These are phyloP conservation scores for Drosophila tsacasi DNA, from an alignment of 1,140 invertebrate genomes.

Conservation along the genomic window DNA sequence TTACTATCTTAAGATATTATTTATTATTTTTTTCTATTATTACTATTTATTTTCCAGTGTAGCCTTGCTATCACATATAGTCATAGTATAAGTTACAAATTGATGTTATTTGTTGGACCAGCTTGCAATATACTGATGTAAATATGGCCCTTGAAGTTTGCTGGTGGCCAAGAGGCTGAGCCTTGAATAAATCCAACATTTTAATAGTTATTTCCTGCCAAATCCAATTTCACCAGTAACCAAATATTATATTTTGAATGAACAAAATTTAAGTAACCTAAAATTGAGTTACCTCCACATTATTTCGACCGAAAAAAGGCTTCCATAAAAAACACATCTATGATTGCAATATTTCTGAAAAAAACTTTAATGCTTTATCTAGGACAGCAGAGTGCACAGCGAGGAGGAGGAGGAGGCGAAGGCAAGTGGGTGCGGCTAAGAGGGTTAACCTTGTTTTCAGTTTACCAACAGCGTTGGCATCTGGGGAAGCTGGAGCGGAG, in stretches of 20 bases:
- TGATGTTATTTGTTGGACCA: conserved; percentile 2
- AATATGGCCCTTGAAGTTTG: neutral
- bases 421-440: conserved; percentile 11
- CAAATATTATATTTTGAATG: conserved; percentile 2
- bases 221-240: neutral
- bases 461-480: conserved; percentile 11
- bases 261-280: neutral
- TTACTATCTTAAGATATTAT: neutral
- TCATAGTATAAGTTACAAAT: conserved; percentile 4
- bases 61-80: neutral
- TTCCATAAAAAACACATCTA: neutral
- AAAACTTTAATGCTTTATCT: conserved; percentile 5
- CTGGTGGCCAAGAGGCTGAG: neutral
- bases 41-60: neutral
- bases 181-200: neutral
- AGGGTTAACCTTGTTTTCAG: conserved; percentile 30
- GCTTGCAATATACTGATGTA: neutral
- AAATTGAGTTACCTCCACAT: neutral
- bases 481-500: conserved; percentile 10
- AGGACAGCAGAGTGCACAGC: conserved; percentile 3
- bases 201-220: neutral
- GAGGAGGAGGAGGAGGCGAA: neutral
- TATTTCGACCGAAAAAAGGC: neutral
- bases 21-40: neutral
- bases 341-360: neutral